phyloP scores from a whole-genome alignment of 1,140 invertebrate species.

The Orussus abietinus region DNA sequence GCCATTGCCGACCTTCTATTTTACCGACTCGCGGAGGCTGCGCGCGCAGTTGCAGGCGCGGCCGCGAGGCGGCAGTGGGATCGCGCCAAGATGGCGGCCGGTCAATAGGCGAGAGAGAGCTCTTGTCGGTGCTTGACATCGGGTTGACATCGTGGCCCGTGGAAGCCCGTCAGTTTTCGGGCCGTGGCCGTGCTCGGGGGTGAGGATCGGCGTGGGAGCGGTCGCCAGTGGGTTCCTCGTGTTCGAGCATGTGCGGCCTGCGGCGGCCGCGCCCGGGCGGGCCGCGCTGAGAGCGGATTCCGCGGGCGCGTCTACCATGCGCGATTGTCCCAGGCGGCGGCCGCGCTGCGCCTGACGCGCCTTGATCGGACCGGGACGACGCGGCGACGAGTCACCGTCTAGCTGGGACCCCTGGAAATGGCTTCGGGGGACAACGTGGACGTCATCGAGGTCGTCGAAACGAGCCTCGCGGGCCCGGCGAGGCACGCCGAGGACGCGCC shows the following conservation, averaged over 20 bases:
- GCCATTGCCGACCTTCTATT: too few relatives aligned
- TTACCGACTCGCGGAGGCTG: too few relatives aligned
- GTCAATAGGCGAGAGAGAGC: conserved; percentile 34
- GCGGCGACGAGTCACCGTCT: conserved; percentile 19
- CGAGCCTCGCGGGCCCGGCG: conserved; percentile 37
- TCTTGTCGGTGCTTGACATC: too few relatives aligned
- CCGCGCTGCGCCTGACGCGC: conserved; percentile 4
- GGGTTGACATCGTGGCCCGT: too few relatives aligned
- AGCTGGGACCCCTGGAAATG: conserved; percentile 50
- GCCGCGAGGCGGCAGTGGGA: background rate
- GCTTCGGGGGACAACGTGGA: conserved; percentile 66
- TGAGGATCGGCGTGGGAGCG: too few relatives aligned
- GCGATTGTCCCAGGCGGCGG: conserved; percentile 9
- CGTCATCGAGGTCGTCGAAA: conserved; percentile 61
- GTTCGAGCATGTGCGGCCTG: conserved; percentile 16
- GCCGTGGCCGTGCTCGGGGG: too few relatives aligned
- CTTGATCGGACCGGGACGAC: conserved; percentile 20
- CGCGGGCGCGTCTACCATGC: conserved; percentile 5
- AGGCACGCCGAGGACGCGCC: conserved; percentile 36
- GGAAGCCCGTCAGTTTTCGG: conserved; percentile 16
- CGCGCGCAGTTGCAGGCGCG: too few relatives aligned
- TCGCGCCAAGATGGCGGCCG: conserved; percentile 31
- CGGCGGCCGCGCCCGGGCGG: conserved; percentile 7
- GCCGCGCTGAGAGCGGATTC: conserved; percentile 10
- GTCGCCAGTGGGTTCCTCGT: conserved; percentile 9